Percentiles rank a stretch among this genome's conserved stretches.
phyloP scores from a whole-genome alignment of 1,140 invertebrate species.

The Papilio machaon region DNA sequence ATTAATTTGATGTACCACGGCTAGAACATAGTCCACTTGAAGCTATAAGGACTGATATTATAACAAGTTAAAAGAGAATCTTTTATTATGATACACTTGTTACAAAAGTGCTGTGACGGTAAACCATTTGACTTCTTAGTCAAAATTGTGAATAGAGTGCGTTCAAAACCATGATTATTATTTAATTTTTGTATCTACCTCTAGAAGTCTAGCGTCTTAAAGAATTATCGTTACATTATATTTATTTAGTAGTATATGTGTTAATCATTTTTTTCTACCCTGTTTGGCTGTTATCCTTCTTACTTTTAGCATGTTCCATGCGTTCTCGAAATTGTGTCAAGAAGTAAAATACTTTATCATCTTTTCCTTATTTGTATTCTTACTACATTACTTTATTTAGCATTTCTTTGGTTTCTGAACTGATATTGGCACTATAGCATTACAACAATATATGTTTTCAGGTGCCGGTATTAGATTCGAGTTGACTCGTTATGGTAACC shows the following conservation, averaged over 20 bases:
- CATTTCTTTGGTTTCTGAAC: not conserved
- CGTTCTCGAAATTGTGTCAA: not conserved
- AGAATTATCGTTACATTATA: not conserved
- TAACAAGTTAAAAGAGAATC: too few species aligned
- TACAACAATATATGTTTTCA: constrained; percentile 34
- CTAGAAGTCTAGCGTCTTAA: not conserved
- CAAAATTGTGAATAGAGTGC: too few species aligned
- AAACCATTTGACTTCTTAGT: too few species aligned
- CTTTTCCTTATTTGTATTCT: not conserved
- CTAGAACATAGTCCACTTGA: too few species aligned
- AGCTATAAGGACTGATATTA: too few species aligned
- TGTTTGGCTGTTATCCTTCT: too few species aligned
- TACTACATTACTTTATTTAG: not conserved
- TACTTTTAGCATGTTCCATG: not conserved
- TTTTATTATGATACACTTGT: too few species aligned
- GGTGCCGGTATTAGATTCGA: constrained; percentile 55
- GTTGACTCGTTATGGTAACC: constrained; percentile 67
- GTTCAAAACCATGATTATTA: too few species aligned
- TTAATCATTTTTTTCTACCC: too few species aligned
- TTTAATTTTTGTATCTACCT: constrained; percentile 25
- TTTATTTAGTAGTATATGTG: too few species aligned
- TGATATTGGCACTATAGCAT: not conserved
- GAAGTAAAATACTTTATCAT: not conserved
- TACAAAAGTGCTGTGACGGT: too few species aligned
- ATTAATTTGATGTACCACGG: constrained; percentile 25